These are phyloP conservation scores for Coleophora flavipennella DNA, from an alignment of 2,888 invertebrate genomes.

Conservation along the genomic window DNA sequence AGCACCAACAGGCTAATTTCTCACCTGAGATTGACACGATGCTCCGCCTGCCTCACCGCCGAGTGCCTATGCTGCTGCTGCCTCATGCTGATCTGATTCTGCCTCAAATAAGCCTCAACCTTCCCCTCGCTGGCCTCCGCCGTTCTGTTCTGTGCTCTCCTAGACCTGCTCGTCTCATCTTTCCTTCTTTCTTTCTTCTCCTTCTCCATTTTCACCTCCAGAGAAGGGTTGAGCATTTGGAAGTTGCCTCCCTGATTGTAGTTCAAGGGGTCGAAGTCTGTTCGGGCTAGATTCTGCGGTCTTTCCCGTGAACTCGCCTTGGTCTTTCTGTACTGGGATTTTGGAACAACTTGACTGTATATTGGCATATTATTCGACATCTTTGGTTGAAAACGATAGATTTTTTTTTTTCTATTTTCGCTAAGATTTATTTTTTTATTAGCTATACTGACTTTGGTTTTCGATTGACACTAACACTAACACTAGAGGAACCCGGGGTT, in stretches of 20 bases:
- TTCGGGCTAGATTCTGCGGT: conserved; percentile 40
- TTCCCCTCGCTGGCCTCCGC: conserved; percentile 52
- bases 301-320: conserved; percentile 27
- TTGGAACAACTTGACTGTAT: conserved; percentile 65
- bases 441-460: conserved; percentile 42
- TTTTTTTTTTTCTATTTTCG: conserved; percentile 15
- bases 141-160: conserved; percentile 31
- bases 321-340: conserved; percentile 39
- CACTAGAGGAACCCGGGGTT: conserved; percentile 50
- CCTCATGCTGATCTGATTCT: conserved; percentile 62
- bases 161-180: conserved; percentile 31
- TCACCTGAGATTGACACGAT: conserved; percentile 61
- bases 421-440: conserved; percentile 16
- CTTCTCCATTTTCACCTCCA: conserved; percentile 39
- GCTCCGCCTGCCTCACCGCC: conserved; percentile 63
- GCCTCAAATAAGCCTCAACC: conserved; percentile 62
- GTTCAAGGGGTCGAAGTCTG: conserved; percentile 77
- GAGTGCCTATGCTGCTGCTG: conserved; percentile 64
- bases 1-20: not conserved
- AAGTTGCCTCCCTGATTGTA: conserved; percentile 71
- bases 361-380: conserved; percentile 68
- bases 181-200: conserved; percentile 38
- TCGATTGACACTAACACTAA: conserved; percentile 44
- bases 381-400: conserved; percentile 49
- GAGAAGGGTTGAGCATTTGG: conserved; percentile 31